Base-by-base conservation (phyloP, 1,140 invertebrate species). In the Eupeodes corollae region DNA sequence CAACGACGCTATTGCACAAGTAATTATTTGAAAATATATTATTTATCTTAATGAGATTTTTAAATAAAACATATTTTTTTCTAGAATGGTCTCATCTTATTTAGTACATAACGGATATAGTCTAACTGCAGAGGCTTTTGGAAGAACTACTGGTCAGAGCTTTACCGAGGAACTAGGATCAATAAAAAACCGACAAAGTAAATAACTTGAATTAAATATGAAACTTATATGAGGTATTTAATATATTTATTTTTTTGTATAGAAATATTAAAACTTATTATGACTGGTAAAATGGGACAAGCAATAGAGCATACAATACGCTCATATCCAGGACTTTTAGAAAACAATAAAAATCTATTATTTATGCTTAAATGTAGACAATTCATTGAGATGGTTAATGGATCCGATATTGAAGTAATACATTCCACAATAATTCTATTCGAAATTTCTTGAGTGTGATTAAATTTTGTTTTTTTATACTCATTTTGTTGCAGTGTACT, bases 101-200 rank as follows among this genome's bases (percentile, higher is more conserved):
- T 79, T 98, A 59, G 89, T 98, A 52, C 94, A 98, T 73, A 91
- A 97, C 72, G 94, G 94, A 38, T 98, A 95, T 69, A 94, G 89
- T 78, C 83, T 87, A 53, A 93, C 94, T 53, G 93, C 94, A 48
- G 91, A 97, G 75, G 85, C 91, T n/a, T 98, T 98, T 73, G 86
- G 89, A 55, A 80, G 83, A 63, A 84, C 84, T 61, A 96, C 94
- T 48, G 84, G 84, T 49, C 89, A 94, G 74, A 76, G 80, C 51
- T 90, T 97, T 64, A 81, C 86, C 54, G 95, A 98, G 76, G 92
- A 97, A 68, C 77, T 96, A 49, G 77, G 83, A 49, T 96, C 92
- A 38, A 97, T 98, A 58, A 93, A 91, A 76, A 96, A 94, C 76
- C 83, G 95, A 75, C 92, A 98, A 79, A 89, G 91, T 96, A 72